These are phyloP conservation scores for Oreotragus oreotragus DNA, from an alignment of 2,113 vertebrate genomes.

Conservation along the genomic window DNA sequence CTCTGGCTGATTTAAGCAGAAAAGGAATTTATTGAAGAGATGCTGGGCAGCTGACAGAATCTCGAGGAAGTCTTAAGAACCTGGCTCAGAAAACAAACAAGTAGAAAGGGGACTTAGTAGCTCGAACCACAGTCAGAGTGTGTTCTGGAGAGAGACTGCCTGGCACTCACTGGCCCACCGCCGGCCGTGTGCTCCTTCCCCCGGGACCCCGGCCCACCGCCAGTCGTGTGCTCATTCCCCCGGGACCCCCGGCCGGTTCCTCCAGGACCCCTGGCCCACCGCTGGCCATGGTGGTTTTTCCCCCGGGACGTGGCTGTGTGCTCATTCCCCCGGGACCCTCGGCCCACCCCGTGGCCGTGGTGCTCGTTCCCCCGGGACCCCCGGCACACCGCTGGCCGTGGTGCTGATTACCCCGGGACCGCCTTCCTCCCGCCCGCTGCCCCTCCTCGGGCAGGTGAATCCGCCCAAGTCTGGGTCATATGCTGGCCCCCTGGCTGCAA, in stretches of 20 bases:
- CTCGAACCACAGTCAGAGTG: not conserved
- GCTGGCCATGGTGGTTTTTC: no score
- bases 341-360: fast-evolving
- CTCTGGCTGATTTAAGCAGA: slow-evolving; percentile 38
- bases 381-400: no score
- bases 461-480: not conserved
- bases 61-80: slow-evolving; percentile 43
- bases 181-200: no score
- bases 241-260: no score
- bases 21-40: slow-evolving; percentile 52
- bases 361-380: fast-evolving
- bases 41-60: slow-evolving; percentile 19
- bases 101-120: not conserved
- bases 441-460: no score
- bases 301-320: fast-evolving
- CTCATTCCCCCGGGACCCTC: no score
- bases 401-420: fast-evolving
- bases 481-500: not conserved
- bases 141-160: not conserved
- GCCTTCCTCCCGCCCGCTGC: fast-evolving
- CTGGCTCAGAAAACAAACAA: not conserved
- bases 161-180: fast-evolving
- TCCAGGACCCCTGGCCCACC: fast-evolving
- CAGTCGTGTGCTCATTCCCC: no score
- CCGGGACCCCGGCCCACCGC: no score